A percentile compares a stretch with the other conserved stretches of the same genome.
These are phyloP conservation scores for Dolichallabes microphthalmus DNA, from an alignment of 2,113 vertebrate species.

Conservation along the genomic window DNA sequence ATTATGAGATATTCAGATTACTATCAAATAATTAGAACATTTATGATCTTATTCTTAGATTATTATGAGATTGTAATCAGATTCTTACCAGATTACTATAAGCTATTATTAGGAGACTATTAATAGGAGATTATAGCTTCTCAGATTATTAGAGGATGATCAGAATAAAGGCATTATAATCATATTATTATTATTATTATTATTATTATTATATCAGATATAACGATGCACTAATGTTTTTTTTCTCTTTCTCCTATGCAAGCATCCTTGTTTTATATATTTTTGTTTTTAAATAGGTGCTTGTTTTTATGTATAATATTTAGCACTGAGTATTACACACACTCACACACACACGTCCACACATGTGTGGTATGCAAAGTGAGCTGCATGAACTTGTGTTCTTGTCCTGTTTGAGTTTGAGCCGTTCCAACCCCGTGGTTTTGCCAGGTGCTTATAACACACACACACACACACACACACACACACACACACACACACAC, in stretches of 20 bases:
- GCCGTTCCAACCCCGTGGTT: conserved; percentile 25
- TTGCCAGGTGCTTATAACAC: conserved; percentile 1
- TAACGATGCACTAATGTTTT: too few relatives aligned
- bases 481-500: conserved; percentile 6
- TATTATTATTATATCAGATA: too few relatives aligned
- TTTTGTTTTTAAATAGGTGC: background rate
- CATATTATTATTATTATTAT: too few relatives aligned
- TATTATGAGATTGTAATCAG: background rate
- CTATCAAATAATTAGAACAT: background rate
- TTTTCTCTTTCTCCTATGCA: background rate
- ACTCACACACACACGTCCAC: background rate
- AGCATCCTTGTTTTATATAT: background rate
- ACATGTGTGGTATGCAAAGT: conserved; percentile 9
- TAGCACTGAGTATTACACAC: background rate
- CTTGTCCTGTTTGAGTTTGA: conserved; percentile 8
- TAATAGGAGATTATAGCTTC: background rate
- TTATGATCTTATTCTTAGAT: background rate
- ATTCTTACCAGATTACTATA: background rate
- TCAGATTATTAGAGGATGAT: background rate
- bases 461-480: conserved; percentile 6
- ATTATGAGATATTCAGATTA: background rate
- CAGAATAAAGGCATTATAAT: too few relatives aligned
- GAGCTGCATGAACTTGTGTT: conserved; percentile 21
- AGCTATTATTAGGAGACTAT: too few relatives aligned
- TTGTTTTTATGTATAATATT: background rate